These are phyloP conservation scores for Hyles vespertilio DNA, from an alignment of 1,140 invertebrate species.

Conservation along the genomic window DNA sequence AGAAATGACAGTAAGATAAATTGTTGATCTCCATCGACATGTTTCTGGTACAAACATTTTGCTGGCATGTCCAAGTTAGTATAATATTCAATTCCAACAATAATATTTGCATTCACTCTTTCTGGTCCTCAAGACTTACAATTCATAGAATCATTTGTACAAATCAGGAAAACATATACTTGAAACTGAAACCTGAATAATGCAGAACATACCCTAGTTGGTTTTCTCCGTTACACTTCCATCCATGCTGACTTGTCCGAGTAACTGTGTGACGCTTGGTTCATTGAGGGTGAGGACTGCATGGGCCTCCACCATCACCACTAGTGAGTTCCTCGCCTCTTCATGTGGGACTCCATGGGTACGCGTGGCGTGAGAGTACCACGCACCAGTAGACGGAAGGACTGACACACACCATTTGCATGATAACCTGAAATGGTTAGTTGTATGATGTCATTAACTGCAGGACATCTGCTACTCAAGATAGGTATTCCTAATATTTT, in stretches of 20 bases:
- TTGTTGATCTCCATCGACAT: too few species aligned
- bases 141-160: too few species aligned
- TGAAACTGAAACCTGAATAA: neutral
- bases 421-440: constrained; percentile 63
- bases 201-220: constrained; percentile 5
- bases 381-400: constrained; percentile 76
- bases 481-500: too few species aligned
- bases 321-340: constrained; percentile 78
- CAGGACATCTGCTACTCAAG: too few species aligned
- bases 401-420: constrained; percentile 78
- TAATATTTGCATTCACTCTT: too few species aligned
- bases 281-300: constrained; percentile 76
- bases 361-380: constrained; percentile 78
- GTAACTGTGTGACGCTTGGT: constrained; percentile 57
- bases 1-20: too few species aligned
- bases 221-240: constrained; percentile 36
- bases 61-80: too few species aligned
- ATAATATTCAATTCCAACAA: too few species aligned
- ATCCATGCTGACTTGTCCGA: constrained; percentile 55
- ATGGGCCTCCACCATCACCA: constrained; percentile 80
- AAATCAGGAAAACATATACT: too few species aligned
- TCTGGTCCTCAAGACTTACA: too few species aligned
- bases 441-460: neutral
- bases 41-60: too few species aligned
- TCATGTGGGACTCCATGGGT: constrained; percentile 76